Evolutionary conservation across 2,113 vertebrate genomes (phyloP).

Genomic region (Fulica atra): DNA sequence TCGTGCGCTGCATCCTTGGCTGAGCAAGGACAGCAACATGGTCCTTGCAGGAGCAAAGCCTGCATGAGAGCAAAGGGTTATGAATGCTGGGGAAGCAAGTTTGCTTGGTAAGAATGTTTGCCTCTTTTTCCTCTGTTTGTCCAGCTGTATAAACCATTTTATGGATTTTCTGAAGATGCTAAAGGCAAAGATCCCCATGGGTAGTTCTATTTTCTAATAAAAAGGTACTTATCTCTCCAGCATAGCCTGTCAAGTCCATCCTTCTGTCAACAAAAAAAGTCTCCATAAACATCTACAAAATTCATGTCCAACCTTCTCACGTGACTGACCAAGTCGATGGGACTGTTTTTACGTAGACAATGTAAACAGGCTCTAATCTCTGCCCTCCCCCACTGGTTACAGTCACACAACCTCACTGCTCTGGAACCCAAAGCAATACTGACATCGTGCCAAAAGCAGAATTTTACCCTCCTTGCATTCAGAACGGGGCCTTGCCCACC

Average conservation of each 20-base stretch:
- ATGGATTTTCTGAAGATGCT: background rate
- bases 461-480: background rate
- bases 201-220: background rate
- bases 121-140: background rate
- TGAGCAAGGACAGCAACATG: background rate
- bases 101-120: background rate
- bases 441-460: background rate
- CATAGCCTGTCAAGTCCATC: background rate
- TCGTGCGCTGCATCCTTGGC: background rate
- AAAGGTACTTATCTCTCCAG: background rate
- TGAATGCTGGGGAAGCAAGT: background rate
- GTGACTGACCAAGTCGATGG: rapidly evolving
- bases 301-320: background rate
- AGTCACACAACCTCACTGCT: background rate
- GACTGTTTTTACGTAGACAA: background rate
- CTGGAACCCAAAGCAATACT: constrained; percentile 36
- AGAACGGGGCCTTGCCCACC: background rate
- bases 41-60: background rate
- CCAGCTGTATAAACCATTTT: background rate
- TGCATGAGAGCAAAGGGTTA: background rate
- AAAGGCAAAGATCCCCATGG: background rate
- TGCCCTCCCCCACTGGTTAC: background rate
- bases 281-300: background rate
- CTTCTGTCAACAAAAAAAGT: background rate
- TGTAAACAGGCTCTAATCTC: background rate